Evolutionary conservation across 2,113 vertebrate genomes (phyloP), one percentile per base, ranked within the genome.

Genomic region (Meriones unguiculatus): DNA sequence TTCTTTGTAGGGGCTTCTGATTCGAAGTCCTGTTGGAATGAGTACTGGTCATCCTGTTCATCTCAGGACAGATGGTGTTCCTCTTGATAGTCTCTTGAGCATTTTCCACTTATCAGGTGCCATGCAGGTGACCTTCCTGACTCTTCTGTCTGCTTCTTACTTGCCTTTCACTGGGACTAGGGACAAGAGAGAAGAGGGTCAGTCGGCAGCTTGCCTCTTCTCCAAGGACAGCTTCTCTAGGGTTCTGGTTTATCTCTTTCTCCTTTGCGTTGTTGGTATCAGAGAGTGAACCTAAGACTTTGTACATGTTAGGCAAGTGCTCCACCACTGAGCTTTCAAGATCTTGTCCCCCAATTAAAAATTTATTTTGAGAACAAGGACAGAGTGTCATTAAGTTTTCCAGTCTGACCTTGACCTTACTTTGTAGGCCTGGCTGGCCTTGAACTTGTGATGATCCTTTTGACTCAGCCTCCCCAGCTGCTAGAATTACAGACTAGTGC

Each of bases 11-110:
- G 20, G 77, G 81, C 46, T 93, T 38, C 25, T 62, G 75, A 35
- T 89, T 78, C 14, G 46, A 22, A 35, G 38, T 77, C 7, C 46
- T 62, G 13, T 20, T 80, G 12, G 54, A 75, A 17, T 38, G 65
- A 62, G 32, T 62, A 5, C 41, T 59, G 5, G 13, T 22, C 2
- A 11, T 2, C 0, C 1, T 59, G 17, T 64, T 59, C 24, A 7
- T 38, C 7, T 87, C 73, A 70, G 25, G 22, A 30, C 76, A 86
- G 77, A 41, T 9, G 54, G 32, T 52, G 7, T 86, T 50, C 85
- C 72, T 76, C 5, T 20, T 30, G 50, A 52, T n/a, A 7, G 0
- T 85, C 41, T 95, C 46, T 89, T 57, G 70, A 85, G 41, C 5
- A 59, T 59, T 35, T 72, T 52, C 15, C 38, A 32, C 30, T 17